These are phyloP conservation scores for Sorex fumeus DNA, from an alignment of 2,113 vertebrate genomes.

Conservation along the genomic window DNA sequence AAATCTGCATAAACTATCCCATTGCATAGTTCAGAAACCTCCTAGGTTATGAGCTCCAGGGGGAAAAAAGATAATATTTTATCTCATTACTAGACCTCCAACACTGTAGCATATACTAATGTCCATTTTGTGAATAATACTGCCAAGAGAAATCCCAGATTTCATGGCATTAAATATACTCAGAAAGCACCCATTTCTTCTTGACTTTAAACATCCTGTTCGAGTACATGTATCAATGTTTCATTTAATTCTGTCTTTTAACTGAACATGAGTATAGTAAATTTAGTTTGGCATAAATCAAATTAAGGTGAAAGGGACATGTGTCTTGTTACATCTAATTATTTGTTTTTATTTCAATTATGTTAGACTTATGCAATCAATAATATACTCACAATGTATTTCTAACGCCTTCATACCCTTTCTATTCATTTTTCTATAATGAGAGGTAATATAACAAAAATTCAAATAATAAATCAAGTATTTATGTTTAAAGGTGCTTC, in stretches of 20 bases:
- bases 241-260: constrained; percentile 37
- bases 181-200: neutral
- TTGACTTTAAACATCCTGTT: constrained; percentile 30
- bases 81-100: neutral
- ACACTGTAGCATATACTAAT: neutral
- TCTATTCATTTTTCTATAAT: constrained; percentile 45
- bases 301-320: constrained; percentile 43
- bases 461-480: constrained; percentile 41
- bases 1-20: neutral
- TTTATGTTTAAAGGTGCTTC: neutral
- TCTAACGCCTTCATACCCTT: constrained; percentile 43
- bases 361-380: constrained; percentile 33
- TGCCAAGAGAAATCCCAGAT: neutral
- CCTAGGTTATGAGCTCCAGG: neutral
- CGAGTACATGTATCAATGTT: neutral
- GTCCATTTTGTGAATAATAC: constrained; percentile 38
- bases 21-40: neutral
- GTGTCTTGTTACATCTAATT: constrained; percentile 35
- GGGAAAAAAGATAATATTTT: neutral
- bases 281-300: neutral
- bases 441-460: constrained; percentile 2
- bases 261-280: neutral
- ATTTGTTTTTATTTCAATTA: constrained; percentile 63
- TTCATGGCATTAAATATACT: constrained; percentile 42
- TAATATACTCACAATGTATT: constrained; percentile 65